phyloP scores from a whole-genome alignment of 35 echinoderm and acorn worm species.

The Nesometra sesokonis region DNA sequence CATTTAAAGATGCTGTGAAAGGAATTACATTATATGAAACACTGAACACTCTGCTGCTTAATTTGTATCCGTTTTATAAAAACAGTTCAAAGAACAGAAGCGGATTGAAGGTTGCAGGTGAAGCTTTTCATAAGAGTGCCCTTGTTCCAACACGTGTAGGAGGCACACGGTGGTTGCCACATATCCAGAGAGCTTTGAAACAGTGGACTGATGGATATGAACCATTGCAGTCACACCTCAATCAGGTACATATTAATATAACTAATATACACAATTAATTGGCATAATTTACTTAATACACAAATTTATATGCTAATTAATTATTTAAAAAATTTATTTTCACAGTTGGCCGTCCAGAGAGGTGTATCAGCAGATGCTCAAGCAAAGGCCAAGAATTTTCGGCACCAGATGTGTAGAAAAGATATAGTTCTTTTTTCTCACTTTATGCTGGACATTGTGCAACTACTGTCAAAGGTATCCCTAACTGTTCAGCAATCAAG shows the following conservation, averaged over 20 bases:
- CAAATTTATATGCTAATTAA: not conserved
- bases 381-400: slow-evolving; percentile 36
- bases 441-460: slow-evolving; percentile 27
- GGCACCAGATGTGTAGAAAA: slow-evolving; percentile 6
- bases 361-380: slow-evolving; percentile 4
- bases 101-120: slow-evolving; percentile 18
- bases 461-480: slow-evolving; percentile 24
- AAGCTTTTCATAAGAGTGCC: slow-evolving; percentile 2
- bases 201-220: slow-evolving; percentile 21
- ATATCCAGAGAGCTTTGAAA: slow-evolving; percentile 28
- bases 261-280: not conserved
- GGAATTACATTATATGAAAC: not conserved
- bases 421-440: slow-evolving; percentile 35
- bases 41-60: slow-evolving; percentile 12
- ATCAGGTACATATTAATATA: slow-evolving; percentile 12
- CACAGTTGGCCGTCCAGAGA: not conserved
- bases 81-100: slow-evolving; percentile 57
- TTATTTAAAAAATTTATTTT: not conserved
- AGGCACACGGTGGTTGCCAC: slow-evolving; percentile 41
- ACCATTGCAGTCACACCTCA: slow-evolving; percentile 13
- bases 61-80: slow-evolving; percentile 42
- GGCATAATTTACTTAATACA: not conserved
- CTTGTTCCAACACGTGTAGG: slow-evolving; percentile 33
- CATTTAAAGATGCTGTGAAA: not conserved
- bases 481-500: slow-evolving; percentile 6